Base-by-base conservation (phyloP, 2,113 vertebrate genomes). In the Circaetus cinerascens region DNA sequence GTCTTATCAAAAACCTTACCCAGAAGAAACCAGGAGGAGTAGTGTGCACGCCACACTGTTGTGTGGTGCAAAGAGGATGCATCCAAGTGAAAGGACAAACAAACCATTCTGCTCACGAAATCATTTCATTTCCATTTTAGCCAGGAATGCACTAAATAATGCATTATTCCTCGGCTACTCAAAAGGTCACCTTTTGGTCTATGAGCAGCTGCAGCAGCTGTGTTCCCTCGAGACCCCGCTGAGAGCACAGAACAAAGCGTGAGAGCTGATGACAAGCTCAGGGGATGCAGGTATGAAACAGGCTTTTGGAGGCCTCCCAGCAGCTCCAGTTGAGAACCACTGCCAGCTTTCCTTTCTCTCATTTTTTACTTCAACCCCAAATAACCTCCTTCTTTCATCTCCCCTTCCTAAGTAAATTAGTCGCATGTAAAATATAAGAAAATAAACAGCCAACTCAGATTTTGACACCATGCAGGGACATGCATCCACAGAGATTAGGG, bases 141-240 rank as follows among this genome's bases (percentile, higher is more conserved):
- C 86, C 64, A 89, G 60, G 79, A 91, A 95, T 71, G 72, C 46
- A 78, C 73, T 94, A 95, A 97, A 95, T 95, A 96, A 96, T 95
- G 83, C 83, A 97, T 78, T 25, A 21, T 74, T 53, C 30, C 50
- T 84, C 2, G 2, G 79, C 75, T 71, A 75, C n/a, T 95, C 22
- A 3, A 93, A 96, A 97, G 94, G 86, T 92, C 83, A 89, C 64
- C 73, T 88, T 86, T 89, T 89, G 88, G 90, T 92, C 86, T 91
- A 48, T 0, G 0, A 92, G 56, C 79, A 96, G 68, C 77, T 85
- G 77, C 74, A 93, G 90, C 81, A 96, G 66, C 73, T 96, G 73
- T 45, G 68, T 4, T 92, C 93, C 30, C 82, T 40, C 0, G 1
- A 81, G 92, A 84, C 25, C 13, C 56, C 40, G 13, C 51, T 84